Evolutionary conservation across 2,113 vertebrate species (phyloP), one percentile per base, ranked within the genome.

Genomic region (Gobius niger): DNA sequence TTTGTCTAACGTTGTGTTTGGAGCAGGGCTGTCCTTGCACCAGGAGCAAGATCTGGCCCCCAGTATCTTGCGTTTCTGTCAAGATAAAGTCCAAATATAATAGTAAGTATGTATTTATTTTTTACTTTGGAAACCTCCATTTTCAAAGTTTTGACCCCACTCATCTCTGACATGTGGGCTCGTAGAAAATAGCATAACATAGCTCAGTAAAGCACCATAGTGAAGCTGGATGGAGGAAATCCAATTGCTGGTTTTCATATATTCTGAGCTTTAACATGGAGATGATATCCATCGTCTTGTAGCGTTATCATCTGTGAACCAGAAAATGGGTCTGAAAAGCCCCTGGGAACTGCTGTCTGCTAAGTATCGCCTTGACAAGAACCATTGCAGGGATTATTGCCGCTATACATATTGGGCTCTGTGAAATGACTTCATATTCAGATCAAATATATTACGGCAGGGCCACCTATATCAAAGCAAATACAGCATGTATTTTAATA

Each of bases 241-340:
- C 67, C 56, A 70, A 82, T 16, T 19, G 51, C 51, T 14, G 11
- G 72, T 70, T 78, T 73, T 79, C 70, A 73, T 61, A 60, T 65
- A 78, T 3, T 65, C 75, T 81, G 67, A 81, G 63, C 72, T 66
- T 77, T 77, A 73, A 79, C 75, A 84, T 82, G 67, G 63, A 73
- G 65, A 85, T 82, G 78, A 82, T 75, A 73, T 87, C 77, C 75
- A 83, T 83, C 75, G 79, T 73, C 78, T 82, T 34, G 24, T 84
- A 86, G 85, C 77, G 64, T 70, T 82, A 86, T 85, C 80, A 70
- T 75, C 74, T 73, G 74, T 73, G 70, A 82, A 82, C 69, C 75
- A 83, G 67, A 80, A 81, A 84, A 80, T 66, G 62, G 72, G 75
- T 70, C 73, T 76, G 72, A 77, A 84, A 82, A 75, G 73, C 84